These are phyloP conservation scores for Drosophila nigromelanica DNA, from an alignment of 1,140 invertebrate genomes.

Conservation along the genomic window DNA sequence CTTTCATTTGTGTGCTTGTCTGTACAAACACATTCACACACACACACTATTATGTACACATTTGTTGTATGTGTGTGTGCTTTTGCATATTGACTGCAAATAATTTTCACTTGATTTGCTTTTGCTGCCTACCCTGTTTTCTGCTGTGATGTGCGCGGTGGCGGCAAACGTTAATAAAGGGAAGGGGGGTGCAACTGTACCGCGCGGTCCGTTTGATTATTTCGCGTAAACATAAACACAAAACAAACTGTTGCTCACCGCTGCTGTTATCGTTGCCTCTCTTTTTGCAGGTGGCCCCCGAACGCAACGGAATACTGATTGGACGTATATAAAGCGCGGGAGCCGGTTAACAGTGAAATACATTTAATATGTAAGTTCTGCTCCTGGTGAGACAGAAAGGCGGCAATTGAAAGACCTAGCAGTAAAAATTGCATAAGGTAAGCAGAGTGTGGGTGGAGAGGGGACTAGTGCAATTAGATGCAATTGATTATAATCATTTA, in stretches of 20 bases:
- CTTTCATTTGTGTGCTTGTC: conserved; percentile 38
- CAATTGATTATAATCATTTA: no score
- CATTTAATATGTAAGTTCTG: conserved; percentile 27
- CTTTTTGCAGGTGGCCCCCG: conserved; percentile 60
- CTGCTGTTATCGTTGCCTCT: conserved; percentile 63
- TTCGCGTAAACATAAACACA: conserved; percentile 80
- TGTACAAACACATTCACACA: conserved; percentile 7
- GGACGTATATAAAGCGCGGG: conserved; percentile 31
- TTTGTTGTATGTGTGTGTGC: conserved; percentile 26
- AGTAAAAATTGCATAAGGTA: conserved; percentile 32
- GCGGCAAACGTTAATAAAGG: conserved; percentile 39
- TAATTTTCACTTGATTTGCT: conserved; percentile 77
- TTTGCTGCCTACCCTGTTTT: conserved; percentile 26
- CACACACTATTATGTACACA: not conserved
- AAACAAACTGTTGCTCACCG: conserved; percentile 77
- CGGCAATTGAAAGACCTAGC: conserved; percentile 6
- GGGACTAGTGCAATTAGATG: no score
- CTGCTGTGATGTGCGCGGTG: not conserved
- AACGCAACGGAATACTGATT: conserved; percentile 48
- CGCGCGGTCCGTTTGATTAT: conserved; percentile 71
- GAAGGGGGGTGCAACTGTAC: conserved; percentile 70
- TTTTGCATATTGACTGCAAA: conserved; percentile 78
- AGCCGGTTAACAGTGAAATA: conserved; percentile 37
- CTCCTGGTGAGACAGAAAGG: conserved; percentile 39
- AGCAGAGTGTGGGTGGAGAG: not conserved